Evolutionary conservation across 2,113 vertebrate genomes (phyloP).

Genomic region (Amphiprion ocellaris): DNA sequence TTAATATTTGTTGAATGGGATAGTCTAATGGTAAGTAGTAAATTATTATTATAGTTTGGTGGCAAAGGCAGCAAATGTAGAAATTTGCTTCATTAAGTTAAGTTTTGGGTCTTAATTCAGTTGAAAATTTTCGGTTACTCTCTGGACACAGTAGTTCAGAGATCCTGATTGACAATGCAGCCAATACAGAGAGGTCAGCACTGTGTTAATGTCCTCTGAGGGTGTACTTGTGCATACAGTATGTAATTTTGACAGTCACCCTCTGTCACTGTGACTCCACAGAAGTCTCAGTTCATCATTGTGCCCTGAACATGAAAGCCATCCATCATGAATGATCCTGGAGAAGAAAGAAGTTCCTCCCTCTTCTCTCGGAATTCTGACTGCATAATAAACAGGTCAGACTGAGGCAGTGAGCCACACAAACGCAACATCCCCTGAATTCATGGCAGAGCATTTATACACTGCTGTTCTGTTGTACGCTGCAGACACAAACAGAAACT

Average conservation of each 20-base stretch:
- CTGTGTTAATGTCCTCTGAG: neutral
- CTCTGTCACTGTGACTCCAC: slow-evolving; percentile 39
- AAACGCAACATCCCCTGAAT: slow-evolving; percentile 31
- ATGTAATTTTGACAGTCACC: slow-evolving; percentile 43
- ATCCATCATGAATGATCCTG: slow-evolving; percentile 67
- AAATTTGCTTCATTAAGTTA: too few species aligned
- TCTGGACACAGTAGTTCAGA: neutral
- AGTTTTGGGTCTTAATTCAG: too few species aligned
- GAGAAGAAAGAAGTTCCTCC: slow-evolving; percentile 47
- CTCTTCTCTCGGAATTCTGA: slow-evolving; percentile 49
- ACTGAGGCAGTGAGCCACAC: slow-evolving; percentile 47
- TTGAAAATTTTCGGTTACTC: too few species aligned
- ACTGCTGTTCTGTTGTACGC: slow-evolving; percentile 36
- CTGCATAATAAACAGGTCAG: slow-evolving; percentile 67
- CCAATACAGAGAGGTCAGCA: slow-evolving; percentile 5
- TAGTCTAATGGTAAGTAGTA: too few species aligned
- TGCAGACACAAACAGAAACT: slow-evolving; percentile 47
- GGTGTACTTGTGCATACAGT: slow-evolving; percentile 14
- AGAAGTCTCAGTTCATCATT: slow-evolving; percentile 42
- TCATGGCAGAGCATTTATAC: slow-evolving; percentile 16
- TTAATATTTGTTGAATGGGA: too few species aligned
- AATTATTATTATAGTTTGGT: too few species aligned
- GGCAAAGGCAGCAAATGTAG: too few species aligned
- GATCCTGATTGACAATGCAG: slow-evolving; percentile 6
- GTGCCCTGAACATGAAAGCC: slow-evolving; percentile 67